phyloP scores from a whole-genome alignment of 2,888 invertebrate species.

The Pogonocherus hispidulus region DNA sequence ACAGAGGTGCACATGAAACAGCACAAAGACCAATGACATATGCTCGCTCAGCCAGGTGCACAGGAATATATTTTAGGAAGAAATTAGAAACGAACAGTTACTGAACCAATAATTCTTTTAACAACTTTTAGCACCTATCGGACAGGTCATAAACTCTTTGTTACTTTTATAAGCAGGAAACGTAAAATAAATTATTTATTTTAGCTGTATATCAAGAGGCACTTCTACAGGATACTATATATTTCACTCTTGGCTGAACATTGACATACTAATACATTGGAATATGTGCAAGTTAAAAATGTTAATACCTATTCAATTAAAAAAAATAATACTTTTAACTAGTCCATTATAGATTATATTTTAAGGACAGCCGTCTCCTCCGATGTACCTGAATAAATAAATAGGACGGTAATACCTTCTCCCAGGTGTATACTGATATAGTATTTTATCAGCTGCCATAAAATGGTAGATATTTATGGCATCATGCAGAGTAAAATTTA shows the following conservation, averaged over 20 bases:
- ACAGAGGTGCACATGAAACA: constrained; percentile 35
- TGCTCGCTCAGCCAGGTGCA: constrained; percentile 43
- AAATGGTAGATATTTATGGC: too few relatives aligned
- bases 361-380: too few relatives aligned
- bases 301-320: too few relatives aligned
- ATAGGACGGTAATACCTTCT: too few relatives aligned
- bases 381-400: too few relatives aligned
- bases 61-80: constrained; percentile 36
- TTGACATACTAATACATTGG: too few relatives aligned
- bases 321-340: too few relatives aligned
- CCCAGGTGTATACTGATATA: too few relatives aligned
- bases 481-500: too few relatives aligned
- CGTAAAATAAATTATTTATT: neutral
- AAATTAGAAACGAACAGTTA: constrained; percentile 19
- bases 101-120: neutral
- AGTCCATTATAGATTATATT: too few relatives aligned
- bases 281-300: too few relatives aligned
- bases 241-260: neutral
- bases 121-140: neutral
- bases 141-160: neutral
- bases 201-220: neutral
- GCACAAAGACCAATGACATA: constrained; percentile 45
- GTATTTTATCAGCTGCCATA: too few relatives aligned
- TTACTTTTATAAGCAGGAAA: neutral
- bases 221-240: neutral